Base-by-base conservation (phyloP, 2,113 vertebrate species). In the Passer montanus region DNA sequence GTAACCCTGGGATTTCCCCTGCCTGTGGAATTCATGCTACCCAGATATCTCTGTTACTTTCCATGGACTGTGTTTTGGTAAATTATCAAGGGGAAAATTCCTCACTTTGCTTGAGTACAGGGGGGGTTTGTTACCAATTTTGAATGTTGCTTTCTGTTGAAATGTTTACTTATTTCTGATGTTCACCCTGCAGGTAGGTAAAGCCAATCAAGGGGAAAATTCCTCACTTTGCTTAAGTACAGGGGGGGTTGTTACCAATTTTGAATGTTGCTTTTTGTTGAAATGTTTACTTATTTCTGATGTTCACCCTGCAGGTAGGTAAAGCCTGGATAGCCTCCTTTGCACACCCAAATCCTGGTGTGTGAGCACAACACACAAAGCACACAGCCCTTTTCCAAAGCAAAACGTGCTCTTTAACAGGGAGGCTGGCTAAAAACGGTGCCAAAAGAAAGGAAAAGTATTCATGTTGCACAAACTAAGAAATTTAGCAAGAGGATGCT, bases 41-140 rank as follows among this genome's bases (percentile, higher is more conserved):
- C 73, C 90, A 94, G 96, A 97, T 97, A 97, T 97, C 96, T 97
- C 96, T 96, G 50, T 37, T 50, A 46, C 69, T 81, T 95, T 89
- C 62, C 3, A 6, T 95, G 88, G 92, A 96, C 96, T 97, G 96
- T 96, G 96, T 97, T 97, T 96, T 97, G 95, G 46, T 76, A 43
- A 84, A 84, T 43, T 39, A 87, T 41, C 64, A 22, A 81, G 39
- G 31, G 49, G 52, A 5, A 78, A 52, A 67, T 10, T 37, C 60
- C 47, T 90, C 64, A 12, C 9, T 47, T 49, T 39, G 55, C 26
- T 80, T 39, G 68, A 53, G n/a, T 17, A 18, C 41, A 47, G n/a
- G 37, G 18, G 13, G 6, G 2, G 4, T 10, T 66, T 76, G 11
- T 79, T 88, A n/a, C 2, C 16, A 12, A 37, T 77, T 80, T 75